phyloP scores from a whole-genome alignment of 2,797 vertebrate genomes.

The Coreius guichenoti region DNA sequence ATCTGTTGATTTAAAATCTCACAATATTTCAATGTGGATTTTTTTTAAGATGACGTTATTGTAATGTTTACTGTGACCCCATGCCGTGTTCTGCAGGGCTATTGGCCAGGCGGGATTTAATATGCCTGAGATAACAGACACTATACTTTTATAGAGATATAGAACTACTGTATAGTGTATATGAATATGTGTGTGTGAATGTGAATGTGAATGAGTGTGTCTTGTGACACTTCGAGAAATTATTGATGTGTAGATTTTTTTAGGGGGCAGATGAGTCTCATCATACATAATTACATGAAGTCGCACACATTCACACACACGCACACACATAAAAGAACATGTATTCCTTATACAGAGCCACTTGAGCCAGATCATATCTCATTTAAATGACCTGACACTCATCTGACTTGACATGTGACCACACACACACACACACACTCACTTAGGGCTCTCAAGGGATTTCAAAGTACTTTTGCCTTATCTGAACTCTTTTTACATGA shows the following conservation, averaged over 20 bases:
- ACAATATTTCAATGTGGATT: not conserved
- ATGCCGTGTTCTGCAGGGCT: not conserved
- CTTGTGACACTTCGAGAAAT: constrained; percentile 23
- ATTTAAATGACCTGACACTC: constrained; percentile 71
- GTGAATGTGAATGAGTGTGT: constrained; percentile 12
- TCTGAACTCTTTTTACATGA: constrained; percentile 32
- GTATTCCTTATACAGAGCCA: not conserved
- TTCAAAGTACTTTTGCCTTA: constrained; percentile 27
- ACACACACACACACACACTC: constrained; percentile 12
- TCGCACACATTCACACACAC: not conserved
- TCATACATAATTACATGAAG: constrained; percentile 67
- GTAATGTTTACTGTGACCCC: constrained; percentile 22
- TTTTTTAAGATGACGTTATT: not conserved
- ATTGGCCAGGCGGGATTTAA: not conserved
- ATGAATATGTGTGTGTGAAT: constrained; percentile 4
- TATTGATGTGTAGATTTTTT: constrained; percentile 45
- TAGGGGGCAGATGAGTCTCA: constrained; percentile 27
- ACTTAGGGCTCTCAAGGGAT: not conserved
- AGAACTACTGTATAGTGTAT: not conserved
- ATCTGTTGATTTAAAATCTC: constrained; percentile 14
- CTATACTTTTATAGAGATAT: not conserved
- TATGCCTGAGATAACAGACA: constrained; percentile 9
- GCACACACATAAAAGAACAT: not conserved
- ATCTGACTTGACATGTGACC: constrained; percentile 67
- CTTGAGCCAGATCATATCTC: constrained; percentile 57